Percentiles rank a stretch among this genome's conserved stretches.
phyloP scores from a whole-genome alignment of 2,888 invertebrate genomes.

The Phalera bucephala region DNA sequence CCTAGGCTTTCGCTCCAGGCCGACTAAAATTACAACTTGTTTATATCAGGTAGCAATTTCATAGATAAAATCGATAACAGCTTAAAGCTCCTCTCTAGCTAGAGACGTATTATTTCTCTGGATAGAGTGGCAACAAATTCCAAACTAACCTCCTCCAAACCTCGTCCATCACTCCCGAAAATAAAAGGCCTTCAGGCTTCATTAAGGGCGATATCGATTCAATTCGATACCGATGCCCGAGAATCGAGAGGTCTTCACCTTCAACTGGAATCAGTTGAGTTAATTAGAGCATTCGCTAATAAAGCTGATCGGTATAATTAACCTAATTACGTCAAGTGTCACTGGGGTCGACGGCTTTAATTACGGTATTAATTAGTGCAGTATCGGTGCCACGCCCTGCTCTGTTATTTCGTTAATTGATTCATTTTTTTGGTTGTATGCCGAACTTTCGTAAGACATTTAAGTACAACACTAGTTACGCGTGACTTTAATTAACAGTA shows the following conservation, averaged over 20 bases:
- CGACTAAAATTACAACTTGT: too few species aligned
- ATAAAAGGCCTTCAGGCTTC: constrained; percentile 1
- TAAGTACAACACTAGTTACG: too few species aligned
- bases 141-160: too few species aligned
- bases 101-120: too few species aligned
- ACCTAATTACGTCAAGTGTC: constrained; percentile 69
- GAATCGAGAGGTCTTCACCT: constrained; percentile 37
- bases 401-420: neutral
- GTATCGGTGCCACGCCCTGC: constrained; percentile 25
- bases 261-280: constrained; percentile 37
- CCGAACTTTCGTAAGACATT: too few species aligned
- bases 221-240: constrained; percentile 16
- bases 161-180: too few species aligned
- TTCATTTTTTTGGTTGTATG: neutral
- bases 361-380: constrained; percentile 43
- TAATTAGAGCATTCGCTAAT: constrained; percentile 72
- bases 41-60: too few species aligned
- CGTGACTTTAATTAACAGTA: too few species aligned
- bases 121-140: too few species aligned
- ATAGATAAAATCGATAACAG: too few species aligned
- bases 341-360: constrained; percentile 53
- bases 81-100: too few species aligned
- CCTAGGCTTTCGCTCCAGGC: too few species aligned
- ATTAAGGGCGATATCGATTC: constrained; percentile 19
- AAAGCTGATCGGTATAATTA: constrained; percentile 69